Percentiles rank a stretch among this genome's conserved stretches.
Evolutionary conservation across 2,113 vertebrate species (phyloP).

Genomic region (Diglossa brunneiventris): DNA sequence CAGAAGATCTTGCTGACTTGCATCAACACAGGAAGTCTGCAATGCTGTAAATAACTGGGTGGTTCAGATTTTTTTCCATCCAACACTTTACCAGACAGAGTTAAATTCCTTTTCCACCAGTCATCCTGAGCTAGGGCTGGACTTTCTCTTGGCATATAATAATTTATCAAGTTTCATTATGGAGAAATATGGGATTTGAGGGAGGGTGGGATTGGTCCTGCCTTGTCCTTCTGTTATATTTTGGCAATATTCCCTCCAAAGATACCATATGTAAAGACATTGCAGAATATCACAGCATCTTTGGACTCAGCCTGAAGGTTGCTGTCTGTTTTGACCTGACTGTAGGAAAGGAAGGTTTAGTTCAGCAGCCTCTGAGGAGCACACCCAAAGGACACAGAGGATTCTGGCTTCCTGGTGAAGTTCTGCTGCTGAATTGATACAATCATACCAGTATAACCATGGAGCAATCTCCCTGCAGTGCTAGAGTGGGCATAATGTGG

Average conservation of each 20-base stretch:
- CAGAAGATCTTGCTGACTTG: constrained; percentile 42
- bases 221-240: not conserved
- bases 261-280: not conserved
- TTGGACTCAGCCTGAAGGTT: not conserved
- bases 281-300: not conserved
- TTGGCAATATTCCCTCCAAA: not conserved
- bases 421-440: not conserved
- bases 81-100: not conserved
- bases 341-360: not conserved
- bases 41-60: constrained; percentile 37
- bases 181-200: not conserved
- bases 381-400: not conserved
- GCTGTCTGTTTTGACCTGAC: not conserved
- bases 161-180: not conserved
- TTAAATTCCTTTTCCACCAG: not conserved
- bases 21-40: constrained; percentile 45
- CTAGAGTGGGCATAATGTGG: not conserved
- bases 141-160: not conserved
- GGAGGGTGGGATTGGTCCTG: not conserved
- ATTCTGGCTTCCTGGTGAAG: not conserved
- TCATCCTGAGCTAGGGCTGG: not conserved
- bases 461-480: not conserved
- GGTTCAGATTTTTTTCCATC: not conserved
- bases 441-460: not conserved
- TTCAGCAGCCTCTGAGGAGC: not conserved